Percentiles rank a stretch among this genome's conserved stretches.
These are phyloP conservation scores for Choloepus hoffmanni DNA, from an alignment of 2,113 vertebrate species.

Conservation along the genomic window DNA sequence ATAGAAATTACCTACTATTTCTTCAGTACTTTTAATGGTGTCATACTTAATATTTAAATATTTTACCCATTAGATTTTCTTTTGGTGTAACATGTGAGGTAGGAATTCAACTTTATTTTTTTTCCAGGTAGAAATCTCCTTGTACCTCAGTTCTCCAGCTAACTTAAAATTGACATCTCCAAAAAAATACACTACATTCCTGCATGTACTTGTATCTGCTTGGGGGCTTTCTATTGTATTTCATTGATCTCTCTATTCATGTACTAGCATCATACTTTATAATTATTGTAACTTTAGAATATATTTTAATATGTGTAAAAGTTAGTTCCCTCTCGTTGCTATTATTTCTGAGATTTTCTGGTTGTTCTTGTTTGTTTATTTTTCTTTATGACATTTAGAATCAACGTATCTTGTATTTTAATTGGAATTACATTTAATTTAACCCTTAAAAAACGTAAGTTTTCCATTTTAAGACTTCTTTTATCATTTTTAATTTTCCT, in stretches of 20 bases:
- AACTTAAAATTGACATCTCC: neutral
- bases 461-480: constrained; percentile 7
- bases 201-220: neutral
- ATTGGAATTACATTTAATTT: neutral
- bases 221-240: neutral
- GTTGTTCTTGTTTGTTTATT: neutral
- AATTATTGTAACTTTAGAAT: neutral
- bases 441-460: neutral
- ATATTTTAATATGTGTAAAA: neutral
- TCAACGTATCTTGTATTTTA: neutral
- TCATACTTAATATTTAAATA: constrained; percentile 10
- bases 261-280: neutral
- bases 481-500: constrained; percentile 21
- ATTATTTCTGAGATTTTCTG: constrained; percentile 1
- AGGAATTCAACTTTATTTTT: neutral
- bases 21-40: neutral
- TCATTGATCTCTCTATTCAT: neutral
- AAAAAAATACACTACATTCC: neutral
- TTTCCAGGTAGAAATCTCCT: neutral
- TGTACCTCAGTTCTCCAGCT: neutral
- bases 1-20: neutral
- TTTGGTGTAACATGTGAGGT: neutral
- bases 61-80: neutral
- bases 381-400: neutral
- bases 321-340: neutral